Base-by-base conservation (phyloP, 1,140 invertebrate genomes). In the Oncopeltus fasciatus region DNA sequence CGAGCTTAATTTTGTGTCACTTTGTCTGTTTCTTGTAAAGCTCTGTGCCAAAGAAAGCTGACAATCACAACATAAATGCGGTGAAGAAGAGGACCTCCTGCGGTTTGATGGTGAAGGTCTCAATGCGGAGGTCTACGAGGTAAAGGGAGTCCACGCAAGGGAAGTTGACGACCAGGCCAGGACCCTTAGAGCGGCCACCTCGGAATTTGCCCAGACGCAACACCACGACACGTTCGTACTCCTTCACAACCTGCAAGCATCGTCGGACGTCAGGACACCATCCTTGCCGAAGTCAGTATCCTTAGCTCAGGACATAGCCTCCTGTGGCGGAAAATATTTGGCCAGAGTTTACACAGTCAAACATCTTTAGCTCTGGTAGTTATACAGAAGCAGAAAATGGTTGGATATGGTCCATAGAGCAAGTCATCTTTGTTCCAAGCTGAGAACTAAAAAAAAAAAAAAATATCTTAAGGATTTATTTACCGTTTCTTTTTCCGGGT, bases 121-220 rank as follows among this genome's bases (percentile, higher is more conserved):
- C 81, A 8, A 88, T 90, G 65, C 93, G 82, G 49, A 96, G 76
- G 73, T 96, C 92, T 8, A 92, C 90, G 47, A 92, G 85, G 16
- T 88, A 87, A 70, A 94, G 95, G 24, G 84, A 86, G 71, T 96
- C 94, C 68, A 96, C 90, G 74, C 93, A 96, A 0, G 93, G 92
- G 58, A 95, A 76, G 31, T 95, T 90, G 74, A 96, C 95, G 76
- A 96, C 95, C 64, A 93, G 90, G n/a, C 87, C 89, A 46, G 86
- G 90, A 26, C 88, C 88, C 69, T 80, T 79, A 14, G 87, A 83
- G 2, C 81, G 86, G 33, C 86, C 85, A 26, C 74, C 71, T 59
- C 81, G 73, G 14, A 89, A 70, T 65, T 84, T 75, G 29, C 86
- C 87, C 65, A 89, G 76, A 20, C 86, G 74, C 68, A 90, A 85